Evolutionary conservation across 2,113 vertebrate species (phyloP).

Genomic region (Phaetusa simplex): DNA sequence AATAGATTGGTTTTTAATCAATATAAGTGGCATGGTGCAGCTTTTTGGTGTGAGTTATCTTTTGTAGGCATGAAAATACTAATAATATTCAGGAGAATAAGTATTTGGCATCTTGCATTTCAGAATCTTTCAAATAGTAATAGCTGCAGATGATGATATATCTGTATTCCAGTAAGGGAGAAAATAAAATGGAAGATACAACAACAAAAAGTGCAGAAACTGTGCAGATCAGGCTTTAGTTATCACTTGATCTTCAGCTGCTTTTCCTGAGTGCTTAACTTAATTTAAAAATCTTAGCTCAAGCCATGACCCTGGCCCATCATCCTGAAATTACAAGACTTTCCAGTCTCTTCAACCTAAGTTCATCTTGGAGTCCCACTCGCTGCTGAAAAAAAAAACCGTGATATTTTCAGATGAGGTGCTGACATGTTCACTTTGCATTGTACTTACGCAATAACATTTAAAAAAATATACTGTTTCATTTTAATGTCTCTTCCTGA

Average conservation of each 20-base stretch:
- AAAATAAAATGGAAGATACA: not conserved
- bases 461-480: not conserved
- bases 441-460: not conserved
- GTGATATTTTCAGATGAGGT: not conserved
- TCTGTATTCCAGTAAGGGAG: not conserved
- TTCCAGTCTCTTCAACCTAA: not conserved
- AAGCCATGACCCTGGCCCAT: not conserved
- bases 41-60: not conserved
- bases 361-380: not conserved
- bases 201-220: not conserved
- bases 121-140: not conserved
- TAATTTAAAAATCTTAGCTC: not conserved
- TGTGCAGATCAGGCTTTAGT: not conserved
- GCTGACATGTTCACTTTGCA: not conserved
- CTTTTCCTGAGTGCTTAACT: not conserved
- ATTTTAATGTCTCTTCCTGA: not conserved
- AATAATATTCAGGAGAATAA: not conserved
- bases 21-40: accelerated
- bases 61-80: not conserved
- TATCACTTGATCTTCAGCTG: not conserved
- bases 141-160: not conserved
- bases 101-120: not conserved
- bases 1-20: not conserved
- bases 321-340: not conserved
- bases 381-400: not conserved